A percentile compares a stretch with the other conserved stretches of the same genome.
phyloP scores from a whole-genome alignment of 2,797 vertebrate genomes.

The Gadopsis marmoratus region DNA sequence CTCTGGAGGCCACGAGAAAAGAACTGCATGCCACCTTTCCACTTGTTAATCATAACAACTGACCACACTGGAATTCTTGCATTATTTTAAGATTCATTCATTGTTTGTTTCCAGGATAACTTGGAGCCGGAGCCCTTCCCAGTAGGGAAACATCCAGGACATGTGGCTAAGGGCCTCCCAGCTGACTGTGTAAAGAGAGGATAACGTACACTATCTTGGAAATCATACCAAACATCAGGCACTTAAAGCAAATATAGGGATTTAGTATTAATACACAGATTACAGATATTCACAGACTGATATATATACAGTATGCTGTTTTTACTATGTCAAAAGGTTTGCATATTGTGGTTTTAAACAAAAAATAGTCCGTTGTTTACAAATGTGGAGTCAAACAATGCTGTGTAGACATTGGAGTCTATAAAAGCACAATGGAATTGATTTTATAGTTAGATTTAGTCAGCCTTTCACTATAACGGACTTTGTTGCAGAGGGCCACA shows the following conservation, averaged over 20 bases:
- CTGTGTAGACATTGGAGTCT: not conserved
- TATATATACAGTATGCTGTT: not conserved
- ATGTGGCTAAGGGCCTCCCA: not conserved
- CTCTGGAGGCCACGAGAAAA: not conserved
- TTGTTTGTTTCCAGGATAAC: slow-evolving; percentile 7
- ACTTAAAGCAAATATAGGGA: not conserved
- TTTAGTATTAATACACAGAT: not conserved
- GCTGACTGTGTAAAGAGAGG: not conserved
- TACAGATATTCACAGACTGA: not conserved
- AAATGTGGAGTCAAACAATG: not conserved
- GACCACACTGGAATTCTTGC: slow-evolving; percentile 4
- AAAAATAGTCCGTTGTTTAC: not conserved
- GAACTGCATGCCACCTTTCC: not conserved
- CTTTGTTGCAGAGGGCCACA: slow-evolving; percentile 16
- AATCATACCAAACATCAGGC: not conserved
- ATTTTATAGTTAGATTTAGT: slow-evolving; percentile 21
- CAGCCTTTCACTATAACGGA: slow-evolving; percentile 3
- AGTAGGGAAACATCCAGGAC: not conserved
- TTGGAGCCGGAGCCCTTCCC: not conserved
- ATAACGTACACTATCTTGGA: not conserved
- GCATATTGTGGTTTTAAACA: not conserved
- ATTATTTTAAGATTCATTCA: slow-evolving; percentile 20
- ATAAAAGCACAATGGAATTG: not conserved
- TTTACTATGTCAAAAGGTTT: not conserved
- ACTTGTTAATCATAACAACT: not conserved